Evolutionary conservation across 2,797 vertebrate genomes (phyloP), one percentile per base, ranked within the genome.

Genomic region (Pangasius macronema): DNA sequence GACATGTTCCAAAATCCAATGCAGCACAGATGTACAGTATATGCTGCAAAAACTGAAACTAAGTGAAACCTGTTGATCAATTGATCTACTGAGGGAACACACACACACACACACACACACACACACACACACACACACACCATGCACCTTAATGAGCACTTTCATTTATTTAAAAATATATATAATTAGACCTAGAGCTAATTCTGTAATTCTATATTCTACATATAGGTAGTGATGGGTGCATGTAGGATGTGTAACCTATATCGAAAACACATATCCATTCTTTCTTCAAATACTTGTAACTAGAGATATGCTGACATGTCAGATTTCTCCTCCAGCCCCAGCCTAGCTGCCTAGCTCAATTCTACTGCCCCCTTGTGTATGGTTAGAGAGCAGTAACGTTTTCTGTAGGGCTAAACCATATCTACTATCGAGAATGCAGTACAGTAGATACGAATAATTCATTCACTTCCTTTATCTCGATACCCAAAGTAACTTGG

Each of bases 331-430:
- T 76, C 73, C 33, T 81, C 42, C 39, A 61, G 33, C 53, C 86
- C 24, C 36, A 27, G 61, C 39, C 73, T 59, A 73, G 55, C 53
- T 46, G 49, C n/a, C 85, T 73, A 36, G 53, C 8, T 81, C 46
- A 80, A 57, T 76, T 86, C 83, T 90, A 89, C 91, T 92, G 90
- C 89, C 91, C 82, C 86, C 89, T 89, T 87, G 92, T 91, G 92
- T 87, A 70, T 65, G 83, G 30, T 33, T 63, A 46, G 30, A 80
- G 33, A 75, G 30, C 39, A 51, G 7, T 55, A 57, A 33, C 49
- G 76, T 24, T 79, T 55, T 79, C 39, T n/a, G 30, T 51, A 27
- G 42, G 63, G 51, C 49, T 75, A 85, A 53, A 76, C 46, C 30
- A 9, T 49, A 55, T 39, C 55, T 46, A 27, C 22, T 61, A 61